Percentiles rank a stretch among this genome's conserved stretches.
Conservation (phyloP, 2,113 vertebrate genomes). For the Ivindomyrus marchei region DNA sequence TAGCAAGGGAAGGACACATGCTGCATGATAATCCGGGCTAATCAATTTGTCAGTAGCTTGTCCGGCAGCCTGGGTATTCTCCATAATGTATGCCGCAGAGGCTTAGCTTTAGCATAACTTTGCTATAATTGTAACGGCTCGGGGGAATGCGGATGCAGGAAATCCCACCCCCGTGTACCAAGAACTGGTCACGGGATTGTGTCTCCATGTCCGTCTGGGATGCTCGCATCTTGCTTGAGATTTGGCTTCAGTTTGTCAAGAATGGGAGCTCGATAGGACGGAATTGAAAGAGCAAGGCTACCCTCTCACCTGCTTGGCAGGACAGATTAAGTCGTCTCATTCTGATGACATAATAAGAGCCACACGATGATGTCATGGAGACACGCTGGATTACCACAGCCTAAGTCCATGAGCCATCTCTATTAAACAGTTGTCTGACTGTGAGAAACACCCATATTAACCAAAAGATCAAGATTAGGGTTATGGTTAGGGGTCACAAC, state of each 20-base stretch:
- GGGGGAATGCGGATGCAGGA: neutral
- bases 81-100: neutral
- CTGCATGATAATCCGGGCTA: neutral
- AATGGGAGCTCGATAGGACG: neutral
- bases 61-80: neutral
- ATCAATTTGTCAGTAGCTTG: slow-evolving; percentile 6
- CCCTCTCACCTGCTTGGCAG: neutral
- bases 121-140: neutral
- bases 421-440: neutral
- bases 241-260: neutral
- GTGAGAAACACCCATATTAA: neutral
- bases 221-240: too few relatives aligned
- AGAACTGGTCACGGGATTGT: neutral
- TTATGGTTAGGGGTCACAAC: neutral
- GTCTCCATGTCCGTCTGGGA: neutral
- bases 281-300: neutral
- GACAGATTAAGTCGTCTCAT: neutral
- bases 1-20: neutral
- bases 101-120: neutral
- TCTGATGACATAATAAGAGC: neutral
- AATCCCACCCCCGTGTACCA: neutral
- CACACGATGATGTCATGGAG: neutral
- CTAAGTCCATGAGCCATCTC: neutral
- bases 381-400: neutral
- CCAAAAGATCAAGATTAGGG: neutral